Evolutionary conservation across 1,140 invertebrate genomes (phyloP).

Genomic region (Andricus grossulariae): DNA sequence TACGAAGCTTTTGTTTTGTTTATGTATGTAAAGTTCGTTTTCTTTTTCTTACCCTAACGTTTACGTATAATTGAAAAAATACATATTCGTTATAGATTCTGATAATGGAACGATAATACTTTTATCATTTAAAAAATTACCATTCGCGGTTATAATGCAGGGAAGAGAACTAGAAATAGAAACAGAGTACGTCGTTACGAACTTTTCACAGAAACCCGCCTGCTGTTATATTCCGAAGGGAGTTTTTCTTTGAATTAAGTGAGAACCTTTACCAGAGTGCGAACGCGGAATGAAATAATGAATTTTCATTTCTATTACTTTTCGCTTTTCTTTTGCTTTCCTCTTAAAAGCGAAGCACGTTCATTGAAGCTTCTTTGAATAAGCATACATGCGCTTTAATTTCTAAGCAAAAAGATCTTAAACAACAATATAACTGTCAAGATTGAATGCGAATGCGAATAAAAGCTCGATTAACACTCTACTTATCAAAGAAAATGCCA

Average conservation of each 20-base stretch:
- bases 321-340: background rate
- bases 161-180: background rate
- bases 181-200: background rate
- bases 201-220: background rate
- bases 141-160: background rate
- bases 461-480: no score
- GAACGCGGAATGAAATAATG: constrained; percentile 12
- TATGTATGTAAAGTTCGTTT: no score
- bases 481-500: no score
- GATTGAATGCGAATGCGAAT: background rate
- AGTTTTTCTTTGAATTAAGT: constrained; percentile 29
- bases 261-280: constrained; percentile 3
- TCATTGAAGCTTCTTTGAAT: constrained; percentile 4
- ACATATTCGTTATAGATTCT: no score
- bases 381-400: background rate
- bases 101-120: no score
- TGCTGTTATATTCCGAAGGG: background rate
- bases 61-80: no score
- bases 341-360: background rate
- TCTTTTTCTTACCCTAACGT: no score
- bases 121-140: background rate
- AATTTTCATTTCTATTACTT: constrained; percentile 22
- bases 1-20: no score
- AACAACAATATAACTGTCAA: background rate
- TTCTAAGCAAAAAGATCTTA: background rate